These are phyloP conservation scores for Coregonus clupeaformis DNA, from an alignment of 2,113 vertebrate genomes.

Conservation along the genomic window DNA sequence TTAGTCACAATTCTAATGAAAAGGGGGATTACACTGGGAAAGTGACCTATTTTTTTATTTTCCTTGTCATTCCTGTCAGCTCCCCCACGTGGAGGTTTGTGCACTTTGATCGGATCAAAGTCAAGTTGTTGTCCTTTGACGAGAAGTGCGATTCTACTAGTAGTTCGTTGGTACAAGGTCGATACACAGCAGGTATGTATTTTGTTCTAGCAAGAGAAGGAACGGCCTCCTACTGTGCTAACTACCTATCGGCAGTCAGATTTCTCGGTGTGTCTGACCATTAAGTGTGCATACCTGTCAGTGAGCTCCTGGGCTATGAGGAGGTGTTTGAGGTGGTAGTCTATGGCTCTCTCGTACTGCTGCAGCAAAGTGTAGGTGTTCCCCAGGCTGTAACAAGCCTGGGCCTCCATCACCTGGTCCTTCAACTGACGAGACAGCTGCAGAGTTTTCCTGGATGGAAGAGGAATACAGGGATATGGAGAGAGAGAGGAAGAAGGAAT, in stretches of 20 bases:
- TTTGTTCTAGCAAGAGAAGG: too few relatives aligned
- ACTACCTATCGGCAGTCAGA: constrained; percentile 74
- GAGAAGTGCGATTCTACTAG: too few relatives aligned
- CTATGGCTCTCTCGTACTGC: constrained; percentile 86
- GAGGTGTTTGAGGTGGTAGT: constrained; percentile 93
- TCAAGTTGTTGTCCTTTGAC: constrained; percentile 88
- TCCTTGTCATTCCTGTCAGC: too few relatives aligned
- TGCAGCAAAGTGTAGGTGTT: constrained; percentile 93
- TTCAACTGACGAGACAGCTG: constrained; percentile 91
- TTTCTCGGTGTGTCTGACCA: constrained; percentile 72
- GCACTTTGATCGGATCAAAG: constrained; percentile 87
- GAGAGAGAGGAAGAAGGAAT: background rate
- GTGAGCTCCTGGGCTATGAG: constrained; percentile 93
- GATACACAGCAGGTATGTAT: too few relatives aligned
- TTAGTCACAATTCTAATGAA: too few relatives aligned
- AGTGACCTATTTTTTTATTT: too few relatives aligned
- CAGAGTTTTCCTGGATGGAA: constrained; percentile 83
- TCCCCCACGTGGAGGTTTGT: too few relatives aligned
- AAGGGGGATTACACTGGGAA: too few relatives aligned
- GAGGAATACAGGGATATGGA: background rate
- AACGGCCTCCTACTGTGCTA: too few relatives aligned
- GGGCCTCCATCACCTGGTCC: constrained; percentile 94
- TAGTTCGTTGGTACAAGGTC: too few relatives aligned
- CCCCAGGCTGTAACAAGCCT: constrained; percentile 96
- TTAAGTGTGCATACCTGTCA: constrained; percentile 84